Evolutionary conservation across 2,113 vertebrate genomes (phyloP), one percentile per base, ranked within the genome.

Genomic region (Etia nguti): DNA sequence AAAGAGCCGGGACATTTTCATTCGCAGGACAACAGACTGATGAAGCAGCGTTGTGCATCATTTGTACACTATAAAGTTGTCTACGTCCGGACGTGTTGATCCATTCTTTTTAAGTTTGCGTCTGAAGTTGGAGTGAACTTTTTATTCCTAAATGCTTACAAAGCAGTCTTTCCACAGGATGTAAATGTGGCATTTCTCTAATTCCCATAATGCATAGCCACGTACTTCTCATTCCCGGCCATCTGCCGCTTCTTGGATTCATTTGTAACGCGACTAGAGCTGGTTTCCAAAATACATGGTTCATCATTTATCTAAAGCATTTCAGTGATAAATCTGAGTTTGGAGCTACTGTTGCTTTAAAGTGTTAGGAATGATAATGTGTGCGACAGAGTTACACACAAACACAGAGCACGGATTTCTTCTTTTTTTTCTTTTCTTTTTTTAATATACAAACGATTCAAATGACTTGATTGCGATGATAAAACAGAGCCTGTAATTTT

Each of bases 131-230:
- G 0, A 11, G 26, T 29, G 4, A 46, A 43, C 55, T 60, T 59
- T 54, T 73, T 41, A 9, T 59, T 46, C 31, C 43, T 29, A 1
- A 70, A 1, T 7, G 9, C 80, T 34, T 46, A 46, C 82, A 84
- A 77, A 52, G 10, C 4, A 20, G 12, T 34, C 12, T 82, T 55
- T 50, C 83, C 86, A 26, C 56, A 31, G 60, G 88, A 81, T 11
- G 6, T 34, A 85, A 85, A 75, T 26, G 12, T 80, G 59, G 26
- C 73, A 62, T 36, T 29, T 29, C 22, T 85, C 55, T 29, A 81
- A 85, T 85, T 93, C 88, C 90, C 90, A 88, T 4, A 86, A 88
- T 86, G 81, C 88, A 86, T 41, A 24, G 88, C 86, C 20, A 16
- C 41, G 4, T 36, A 38, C 48, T 84, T 65, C 65, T 68, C 75